Percentiles rank a stretch among this genome's conserved stretches.
Evolutionary conservation across 2,888 invertebrate genomes (phyloP).

Genomic region (Lutraria lutraria): DNA sequence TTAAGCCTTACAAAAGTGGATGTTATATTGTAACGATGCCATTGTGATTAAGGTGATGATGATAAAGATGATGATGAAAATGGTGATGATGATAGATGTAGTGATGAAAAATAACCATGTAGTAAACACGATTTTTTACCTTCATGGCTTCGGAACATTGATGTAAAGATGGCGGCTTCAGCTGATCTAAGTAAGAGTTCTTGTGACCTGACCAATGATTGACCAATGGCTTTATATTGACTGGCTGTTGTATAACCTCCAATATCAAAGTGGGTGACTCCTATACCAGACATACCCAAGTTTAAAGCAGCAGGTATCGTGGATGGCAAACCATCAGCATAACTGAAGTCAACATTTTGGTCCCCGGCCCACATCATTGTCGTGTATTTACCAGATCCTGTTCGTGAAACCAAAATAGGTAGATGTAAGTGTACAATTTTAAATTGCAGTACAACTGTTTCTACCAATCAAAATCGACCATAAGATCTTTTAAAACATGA

Average conservation of each 20-base stretch:
- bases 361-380: slow-evolving; percentile 84
- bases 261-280: slow-evolving; percentile 84
- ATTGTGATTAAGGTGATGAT: no score
- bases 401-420: neutral
- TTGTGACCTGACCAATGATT: slow-evolving; percentile 74
- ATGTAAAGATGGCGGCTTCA: slow-evolving; percentile 82
- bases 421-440: no score
- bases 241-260: slow-evolving; percentile 82
- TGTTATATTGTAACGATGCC: no score
- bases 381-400: slow-evolving; percentile 79
- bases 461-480: no score
- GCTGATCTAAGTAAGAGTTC: slow-evolving; percentile 82
- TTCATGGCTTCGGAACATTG: slow-evolving; percentile 83
- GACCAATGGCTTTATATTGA: slow-evolving; percentile 58
- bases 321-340: slow-evolving; percentile 81
- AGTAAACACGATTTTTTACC: slow-evolving; percentile 66
- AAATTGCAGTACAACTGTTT: no score
- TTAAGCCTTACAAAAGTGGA: no score
- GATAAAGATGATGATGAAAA: no score
- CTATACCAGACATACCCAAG: slow-evolving; percentile 81
- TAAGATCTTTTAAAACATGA: no score
- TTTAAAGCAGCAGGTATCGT: slow-evolving; percentile 81
- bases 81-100: no score
- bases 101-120: no score
- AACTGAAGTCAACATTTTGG: slow-evolving; percentile 83